Percentiles rank a stretch among this genome's conserved stretches.
Conservation (phyloP, 2,113 vertebrate genomes). For the Nothoprocta perdicaria region DNA sequence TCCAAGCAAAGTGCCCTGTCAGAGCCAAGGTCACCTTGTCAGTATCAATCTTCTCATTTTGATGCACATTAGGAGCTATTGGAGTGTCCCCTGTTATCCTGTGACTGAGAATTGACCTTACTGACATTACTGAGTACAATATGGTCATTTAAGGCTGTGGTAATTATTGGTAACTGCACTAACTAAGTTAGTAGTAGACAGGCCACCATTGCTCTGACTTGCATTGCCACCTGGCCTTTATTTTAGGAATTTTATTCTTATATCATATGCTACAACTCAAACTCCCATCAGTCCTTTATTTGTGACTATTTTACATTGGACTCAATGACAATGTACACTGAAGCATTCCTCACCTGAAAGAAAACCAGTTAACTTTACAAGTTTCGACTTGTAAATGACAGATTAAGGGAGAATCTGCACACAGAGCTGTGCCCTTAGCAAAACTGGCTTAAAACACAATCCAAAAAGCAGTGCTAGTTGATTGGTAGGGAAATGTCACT, state of each 20-base stretch:
- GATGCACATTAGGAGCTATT: constrained; percentile 45
- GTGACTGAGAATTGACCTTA: constrained; percentile 61
- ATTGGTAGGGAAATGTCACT: too few relatives aligned
- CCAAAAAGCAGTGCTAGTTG: neutral
- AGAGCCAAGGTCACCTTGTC: constrained; percentile 44
- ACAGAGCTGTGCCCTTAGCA: neutral
- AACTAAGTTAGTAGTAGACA: constrained; percentile 27
- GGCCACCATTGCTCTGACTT: neutral
- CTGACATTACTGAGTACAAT: constrained; percentile 59
- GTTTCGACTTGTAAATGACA: neutral
- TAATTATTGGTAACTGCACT: constrained; percentile 49
- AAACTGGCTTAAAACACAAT: neutral
- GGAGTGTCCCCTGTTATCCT: constrained; percentile 52
- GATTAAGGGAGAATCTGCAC: neutral
- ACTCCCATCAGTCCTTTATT: neutral
- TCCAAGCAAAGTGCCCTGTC: constrained; percentile 43
- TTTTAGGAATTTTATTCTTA: neutral
- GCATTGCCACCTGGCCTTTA: constrained; percentile 63
- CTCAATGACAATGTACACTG: neutral
- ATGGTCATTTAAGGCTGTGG: constrained; percentile 54
- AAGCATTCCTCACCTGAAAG: neutral
- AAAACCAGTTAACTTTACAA: neutral
- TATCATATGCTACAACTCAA: neutral
- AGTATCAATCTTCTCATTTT: constrained; percentile 65
- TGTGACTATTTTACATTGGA: neutral